Evolutionary conservation across 1,140 invertebrate species (phyloP), one percentile per base, ranked within the genome.

Genomic region (Euborellia annulipes): DNA sequence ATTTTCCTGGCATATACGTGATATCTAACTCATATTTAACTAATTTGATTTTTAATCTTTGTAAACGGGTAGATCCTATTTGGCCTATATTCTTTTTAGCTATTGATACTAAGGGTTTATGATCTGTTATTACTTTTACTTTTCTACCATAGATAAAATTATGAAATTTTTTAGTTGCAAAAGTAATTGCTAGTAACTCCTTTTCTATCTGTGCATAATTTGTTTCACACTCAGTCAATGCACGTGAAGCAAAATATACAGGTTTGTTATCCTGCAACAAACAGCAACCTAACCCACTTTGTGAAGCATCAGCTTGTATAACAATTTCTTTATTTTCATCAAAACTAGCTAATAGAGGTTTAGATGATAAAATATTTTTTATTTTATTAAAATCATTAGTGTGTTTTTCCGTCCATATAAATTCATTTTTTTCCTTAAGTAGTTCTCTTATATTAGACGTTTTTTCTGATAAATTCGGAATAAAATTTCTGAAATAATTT

Each of bases 21-120:
- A 54, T 44, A 14, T 56, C 52, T 22, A 59, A 47, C 17, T 54
- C 49, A 51, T 63, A 68, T 34, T 56, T 54, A 8, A 45, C 57
- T 7, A 63, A 18, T 23, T 55, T 50, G 11, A 67, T 43, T 6
- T 61, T 47, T 55, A 66, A 58, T 13, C 57, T 36, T 49, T 67
- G 63, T n/a, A 70, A 47, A 41, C 65, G 46, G 30, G 51, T 52
- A n/a, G 60, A 55, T 20, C 59, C 51, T 32, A 49, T 43, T 47
- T 59, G 58, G 23, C 55, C 17, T 11, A 66, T 46, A 11, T 51
- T 50, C 52, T 66, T 68, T 36, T 54, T 54, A 16, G 60, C 46
- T 14, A 69, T 57, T 2, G 48, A 36, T 32, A 62, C 58, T 14
- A 69, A 27, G 11, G 66, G 64, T 45, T 64, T 66, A 45, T 70